Conservation (phyloP, 30 jellyfish, hydroid and myxozoan species). For the Cassiopea andromeda region DNA sequence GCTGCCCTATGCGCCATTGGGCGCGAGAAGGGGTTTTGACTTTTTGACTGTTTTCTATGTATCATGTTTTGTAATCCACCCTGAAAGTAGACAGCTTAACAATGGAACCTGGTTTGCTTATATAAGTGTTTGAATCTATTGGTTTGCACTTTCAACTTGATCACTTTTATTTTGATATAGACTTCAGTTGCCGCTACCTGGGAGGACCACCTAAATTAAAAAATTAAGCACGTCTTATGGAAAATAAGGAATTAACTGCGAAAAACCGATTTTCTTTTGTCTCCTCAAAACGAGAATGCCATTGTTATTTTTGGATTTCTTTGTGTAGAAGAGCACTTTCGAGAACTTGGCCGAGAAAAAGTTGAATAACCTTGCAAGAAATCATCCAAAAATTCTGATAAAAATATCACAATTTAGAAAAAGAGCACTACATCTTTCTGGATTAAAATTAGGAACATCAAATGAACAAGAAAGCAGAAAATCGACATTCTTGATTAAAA, state of each 20-base stretch:
- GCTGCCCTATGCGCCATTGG: too few relatives aligned
- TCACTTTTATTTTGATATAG: too few relatives aligned
- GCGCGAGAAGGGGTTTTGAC: too few relatives aligned
- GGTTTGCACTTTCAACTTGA: too few relatives aligned
- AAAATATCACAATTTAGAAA: neutral
- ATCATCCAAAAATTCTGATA: neutral
- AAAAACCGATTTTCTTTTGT: slow-evolving; percentile 25
- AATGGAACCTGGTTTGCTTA: too few relatives aligned
- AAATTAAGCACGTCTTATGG: neutral
- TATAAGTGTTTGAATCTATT: too few relatives aligned
- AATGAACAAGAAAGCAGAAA: neutral
- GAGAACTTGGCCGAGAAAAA: neutral
- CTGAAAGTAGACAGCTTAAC: too few relatives aligned
- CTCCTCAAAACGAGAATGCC: neutral
- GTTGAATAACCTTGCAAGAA: neutral
- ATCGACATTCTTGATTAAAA: neutral
- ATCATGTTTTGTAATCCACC: too few relatives aligned
- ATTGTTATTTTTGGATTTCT: slow-evolving; percentile 12
- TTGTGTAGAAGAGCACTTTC: slow-evolving; percentile 2
- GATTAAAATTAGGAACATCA: neutral
- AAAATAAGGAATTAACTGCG: slow-evolving; percentile 9
- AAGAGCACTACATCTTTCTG: neutral
- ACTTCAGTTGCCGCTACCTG: too few relatives aligned
- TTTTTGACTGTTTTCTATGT: too few relatives aligned
- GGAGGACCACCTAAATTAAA: too few relatives aligned